Percentiles rank a stretch among this genome's conserved stretches.
Conservation (phyloP, 1,140 invertebrate genomes). For the Calephelis virginiensis region DNA sequence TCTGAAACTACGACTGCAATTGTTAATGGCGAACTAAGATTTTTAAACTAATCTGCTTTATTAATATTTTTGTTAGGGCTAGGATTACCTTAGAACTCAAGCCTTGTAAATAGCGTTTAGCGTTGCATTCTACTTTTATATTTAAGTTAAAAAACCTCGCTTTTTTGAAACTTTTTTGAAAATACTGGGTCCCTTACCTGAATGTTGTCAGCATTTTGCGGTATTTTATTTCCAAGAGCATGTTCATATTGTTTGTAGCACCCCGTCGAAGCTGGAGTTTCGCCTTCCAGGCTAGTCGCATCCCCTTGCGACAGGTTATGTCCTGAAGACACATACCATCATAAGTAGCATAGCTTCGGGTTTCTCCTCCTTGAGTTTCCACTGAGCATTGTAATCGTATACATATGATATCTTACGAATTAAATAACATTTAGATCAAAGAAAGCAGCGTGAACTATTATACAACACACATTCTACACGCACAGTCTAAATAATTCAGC, state of each 20-base stretch:
- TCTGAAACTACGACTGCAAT: slow-evolving; percentile 69
- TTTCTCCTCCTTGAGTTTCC: slow-evolving; percentile 38
- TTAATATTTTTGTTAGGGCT: neutral
- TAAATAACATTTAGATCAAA: slow-evolving; percentile 55
- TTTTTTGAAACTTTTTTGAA: slow-evolving; percentile 3
- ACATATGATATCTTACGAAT: slow-evolving; percentile 36
- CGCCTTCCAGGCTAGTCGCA: slow-evolving; percentile 91
- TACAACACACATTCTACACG: slow-evolving; percentile 73
- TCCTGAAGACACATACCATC: slow-evolving; percentile 82
- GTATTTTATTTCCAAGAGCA: slow-evolving; percentile 82
- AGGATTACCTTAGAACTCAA: neutral
- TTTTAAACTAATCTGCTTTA: neutral
- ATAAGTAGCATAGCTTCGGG: slow-evolving; percentile 60
- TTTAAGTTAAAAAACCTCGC: neutral
- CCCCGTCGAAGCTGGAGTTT: slow-evolving; percentile 86
- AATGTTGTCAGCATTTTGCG: slow-evolving; percentile 80
- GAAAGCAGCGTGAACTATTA: slow-evolving; percentile 65
- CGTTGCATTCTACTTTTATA: neutral
- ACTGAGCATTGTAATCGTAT: slow-evolving; percentile 36
- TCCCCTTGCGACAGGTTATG: slow-evolving; percentile 94
- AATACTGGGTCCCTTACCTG: slow-evolving; percentile 70
- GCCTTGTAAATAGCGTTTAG: slow-evolving; percentile 7
- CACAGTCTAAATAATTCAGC: slow-evolving; percentile 67
- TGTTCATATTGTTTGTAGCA: slow-evolving; percentile 93
- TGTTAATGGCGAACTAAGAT: slow-evolving; percentile 43